Percentiles rank a stretch among this genome's conserved stretches.
phyloP scores from a whole-genome alignment of 2,888 invertebrate genomes.

The Geotrupes spiniger region DNA sequence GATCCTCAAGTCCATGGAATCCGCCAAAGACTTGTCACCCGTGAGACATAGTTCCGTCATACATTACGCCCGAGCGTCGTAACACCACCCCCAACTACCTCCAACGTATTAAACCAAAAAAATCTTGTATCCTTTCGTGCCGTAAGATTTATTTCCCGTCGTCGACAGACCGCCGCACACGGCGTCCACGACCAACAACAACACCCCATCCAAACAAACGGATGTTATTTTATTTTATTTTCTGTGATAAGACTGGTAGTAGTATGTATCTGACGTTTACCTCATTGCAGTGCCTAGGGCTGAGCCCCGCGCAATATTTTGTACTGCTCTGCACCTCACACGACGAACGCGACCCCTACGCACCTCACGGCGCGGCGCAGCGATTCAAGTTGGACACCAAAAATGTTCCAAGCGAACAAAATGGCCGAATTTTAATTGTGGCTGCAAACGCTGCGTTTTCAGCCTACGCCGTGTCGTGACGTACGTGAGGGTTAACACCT shows the following conservation, averaged over 20 bases:
- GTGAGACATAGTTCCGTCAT: constrained; percentile 70
- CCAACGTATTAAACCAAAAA: constrained; percentile 2
- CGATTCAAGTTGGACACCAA: no score
- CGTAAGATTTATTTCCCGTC: no score
- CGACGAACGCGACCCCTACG: constrained; percentile 8
- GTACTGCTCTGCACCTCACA: constrained; percentile 15
- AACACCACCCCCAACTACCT: constrained; percentile 33
- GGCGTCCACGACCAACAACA: no score
- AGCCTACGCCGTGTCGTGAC: not conserved
- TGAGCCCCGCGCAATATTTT: constrained; percentile 43
- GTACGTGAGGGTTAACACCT: constrained; percentile 2
- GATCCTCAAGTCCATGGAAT: constrained; percentile 67
- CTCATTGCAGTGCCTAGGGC: constrained; percentile 52
- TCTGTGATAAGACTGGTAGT: constrained; percentile 50
- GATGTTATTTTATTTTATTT: constrained; percentile 38
- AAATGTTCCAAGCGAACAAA: no score
- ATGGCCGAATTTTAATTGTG: no score
- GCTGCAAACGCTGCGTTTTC: no score
- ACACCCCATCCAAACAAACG: no score
- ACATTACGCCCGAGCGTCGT: constrained; percentile 75
- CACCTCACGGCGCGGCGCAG: constrained; percentile 10
- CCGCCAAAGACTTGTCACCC: constrained; percentile 32
- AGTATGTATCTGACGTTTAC: constrained; percentile 41
- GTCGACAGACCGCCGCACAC: no score
- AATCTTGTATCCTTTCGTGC: not conserved